Conservation (phyloP, 2,113 vertebrate genomes). For the Oxyruncus cristatus region DNA sequence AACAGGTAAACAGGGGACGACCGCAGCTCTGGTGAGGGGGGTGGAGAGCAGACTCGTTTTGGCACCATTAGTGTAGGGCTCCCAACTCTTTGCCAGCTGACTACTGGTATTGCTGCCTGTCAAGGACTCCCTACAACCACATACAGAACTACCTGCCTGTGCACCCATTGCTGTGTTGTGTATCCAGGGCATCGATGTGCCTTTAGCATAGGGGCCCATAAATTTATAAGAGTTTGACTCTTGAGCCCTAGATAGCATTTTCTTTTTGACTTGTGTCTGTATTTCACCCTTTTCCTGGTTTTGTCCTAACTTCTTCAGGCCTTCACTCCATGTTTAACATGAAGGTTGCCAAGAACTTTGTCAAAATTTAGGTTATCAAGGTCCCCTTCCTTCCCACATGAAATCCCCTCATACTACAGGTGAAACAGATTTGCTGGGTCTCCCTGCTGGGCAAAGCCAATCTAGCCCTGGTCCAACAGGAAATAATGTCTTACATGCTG, state of each 20-base stretch:
- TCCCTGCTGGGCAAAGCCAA: background rate
- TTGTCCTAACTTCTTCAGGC: background rate
- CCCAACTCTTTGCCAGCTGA: background rate
- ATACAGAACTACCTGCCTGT: background rate
- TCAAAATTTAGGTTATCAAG: background rate
- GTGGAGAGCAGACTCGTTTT: background rate
- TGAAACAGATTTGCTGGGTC: background rate
- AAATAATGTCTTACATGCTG: background rate
- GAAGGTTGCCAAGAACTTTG: background rate
- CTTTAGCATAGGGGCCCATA: background rate
- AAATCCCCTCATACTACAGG: background rate
- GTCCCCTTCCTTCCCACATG: background rate
- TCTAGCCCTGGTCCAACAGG: background rate
- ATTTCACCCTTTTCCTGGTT: background rate
- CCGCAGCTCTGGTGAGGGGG: background rate
- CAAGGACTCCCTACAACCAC: background rate
- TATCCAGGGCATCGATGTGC: background rate
- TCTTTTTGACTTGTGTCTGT: background rate
- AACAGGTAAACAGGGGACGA: background rate
- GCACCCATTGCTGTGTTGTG: background rate
- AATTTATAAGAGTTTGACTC: background rate
- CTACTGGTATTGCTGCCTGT: background rate
- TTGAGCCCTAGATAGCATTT: background rate
- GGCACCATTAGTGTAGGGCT: background rate
- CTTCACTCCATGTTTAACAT: background rate